A percentile compares a stretch with the other conserved stretches of the same genome.
Evolutionary conservation across 1,140 invertebrate genomes (phyloP).

Genomic region (Protaetia brevitarsis): DNA sequence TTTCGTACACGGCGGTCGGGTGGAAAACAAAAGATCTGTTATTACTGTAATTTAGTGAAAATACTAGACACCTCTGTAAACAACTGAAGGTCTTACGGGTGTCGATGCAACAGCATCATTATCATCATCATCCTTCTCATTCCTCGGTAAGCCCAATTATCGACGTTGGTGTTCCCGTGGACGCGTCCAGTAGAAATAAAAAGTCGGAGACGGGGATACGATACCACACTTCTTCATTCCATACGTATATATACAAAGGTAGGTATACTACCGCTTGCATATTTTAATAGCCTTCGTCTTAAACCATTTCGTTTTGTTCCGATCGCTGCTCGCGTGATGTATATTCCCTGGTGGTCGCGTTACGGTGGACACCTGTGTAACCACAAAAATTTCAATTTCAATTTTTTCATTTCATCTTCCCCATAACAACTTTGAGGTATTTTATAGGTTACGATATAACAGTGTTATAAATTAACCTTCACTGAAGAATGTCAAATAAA

Average conservation of each 20-base stretch:
- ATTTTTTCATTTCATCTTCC: not conserved
- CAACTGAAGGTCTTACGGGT: constrained; percentile 22
- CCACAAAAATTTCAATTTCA: not conserved
- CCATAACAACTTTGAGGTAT: too few relatives aligned
- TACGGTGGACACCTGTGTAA: constrained; percentile 16
- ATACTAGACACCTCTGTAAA: constrained; percentile 17
- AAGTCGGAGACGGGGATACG: not conserved
- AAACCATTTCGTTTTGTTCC: not conserved
- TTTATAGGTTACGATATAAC: too few relatives aligned
- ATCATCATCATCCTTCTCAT: not conserved
- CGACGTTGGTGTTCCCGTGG: constrained; percentile 19
- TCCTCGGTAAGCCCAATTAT: constrained; percentile 17
- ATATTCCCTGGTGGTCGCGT: not conserved
- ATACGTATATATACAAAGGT: too few relatives aligned
- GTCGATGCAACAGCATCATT: too few relatives aligned
- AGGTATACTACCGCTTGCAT: constrained; percentile 3
- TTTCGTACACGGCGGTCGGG: not conserved
- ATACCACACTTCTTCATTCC: too few relatives aligned
- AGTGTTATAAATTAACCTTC: too few relatives aligned
- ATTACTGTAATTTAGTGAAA: constrained; percentile 19
- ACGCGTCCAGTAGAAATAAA: not conserved
- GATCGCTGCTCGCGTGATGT: not conserved
- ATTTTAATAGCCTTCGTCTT: constrained; percentile 15
- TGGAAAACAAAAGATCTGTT: constrained; percentile 14
- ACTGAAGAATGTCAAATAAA: too few relatives aligned